phyloP scores from a whole-genome alignment of 2,797 vertebrate species.

The Silurus aristotelis region DNA sequence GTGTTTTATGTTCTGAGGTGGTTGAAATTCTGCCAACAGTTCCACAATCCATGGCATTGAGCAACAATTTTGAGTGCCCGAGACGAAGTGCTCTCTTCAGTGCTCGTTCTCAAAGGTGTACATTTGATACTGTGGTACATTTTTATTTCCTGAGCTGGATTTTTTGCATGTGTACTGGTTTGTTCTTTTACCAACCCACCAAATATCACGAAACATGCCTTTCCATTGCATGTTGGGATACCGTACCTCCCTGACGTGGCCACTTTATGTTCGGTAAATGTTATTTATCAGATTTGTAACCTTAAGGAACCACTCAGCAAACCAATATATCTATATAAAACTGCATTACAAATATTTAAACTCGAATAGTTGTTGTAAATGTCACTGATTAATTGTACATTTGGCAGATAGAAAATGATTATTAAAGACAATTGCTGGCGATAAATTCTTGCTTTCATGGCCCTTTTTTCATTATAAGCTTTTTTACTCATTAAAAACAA shows the following conservation, averaged over 20 bases:
- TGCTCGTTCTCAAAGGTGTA: conserved; percentile 42
- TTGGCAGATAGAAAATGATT: conserved; percentile 76
- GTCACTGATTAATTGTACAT: conserved; percentile 79
- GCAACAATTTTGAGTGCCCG: conserved; percentile 22
- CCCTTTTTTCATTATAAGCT: conserved; percentile 6
- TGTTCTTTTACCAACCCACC: conserved; percentile 51
- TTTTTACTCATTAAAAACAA: background rate
- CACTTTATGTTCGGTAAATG: conserved; percentile 62
- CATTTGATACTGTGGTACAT: conserved; percentile 53
- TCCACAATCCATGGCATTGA: conserved; percentile 15
- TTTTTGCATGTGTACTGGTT: conserved; percentile 50
- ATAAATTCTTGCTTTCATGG: conserved; percentile 37
- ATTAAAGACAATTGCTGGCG: conserved; percentile 77
- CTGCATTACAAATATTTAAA: conserved; percentile 73
- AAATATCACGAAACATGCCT: conserved; percentile 54
- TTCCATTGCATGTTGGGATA: conserved; percentile 60
- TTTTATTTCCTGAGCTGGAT: conserved; percentile 40
- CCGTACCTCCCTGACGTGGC: conserved; percentile 48
- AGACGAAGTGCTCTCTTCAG: conserved; percentile 17
- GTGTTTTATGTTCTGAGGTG: conserved; percentile 29
- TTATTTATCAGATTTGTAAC: conserved; percentile 77
- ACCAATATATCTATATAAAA: conserved; percentile 73
- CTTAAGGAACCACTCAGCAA: conserved; percentile 70
- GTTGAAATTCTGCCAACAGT: conserved; percentile 31
- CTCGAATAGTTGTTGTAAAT: conserved; percentile 80